A percentile compares a stretch with the other conserved stretches of the same genome.
These are phyloP conservation scores for Megathymus violae DNA, from an alignment of 1,140 invertebrate species.

Conservation along the genomic window DNA sequence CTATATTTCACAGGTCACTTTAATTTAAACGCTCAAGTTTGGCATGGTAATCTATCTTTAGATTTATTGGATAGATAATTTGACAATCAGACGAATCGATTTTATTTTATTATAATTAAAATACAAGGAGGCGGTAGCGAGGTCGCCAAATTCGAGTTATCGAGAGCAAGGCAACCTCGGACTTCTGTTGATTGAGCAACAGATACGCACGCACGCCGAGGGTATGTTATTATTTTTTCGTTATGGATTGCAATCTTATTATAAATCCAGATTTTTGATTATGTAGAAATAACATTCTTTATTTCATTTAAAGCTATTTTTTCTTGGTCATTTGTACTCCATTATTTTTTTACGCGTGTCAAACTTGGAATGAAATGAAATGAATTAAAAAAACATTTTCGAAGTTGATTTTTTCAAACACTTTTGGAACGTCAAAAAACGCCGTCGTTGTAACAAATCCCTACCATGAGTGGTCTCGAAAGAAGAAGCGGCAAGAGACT, in stretches of 20 bases:
- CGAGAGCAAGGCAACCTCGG: constrained; percentile 62
- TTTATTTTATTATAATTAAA: constrained; percentile 23
- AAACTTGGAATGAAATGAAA: too few relatives aligned
- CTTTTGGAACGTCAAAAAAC: too few relatives aligned
- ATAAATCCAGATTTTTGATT: neutral
- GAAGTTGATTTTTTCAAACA: too few relatives aligned
- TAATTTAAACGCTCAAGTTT: too few relatives aligned
- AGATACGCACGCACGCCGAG: constrained; percentile 48
- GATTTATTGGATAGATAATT: neutral
- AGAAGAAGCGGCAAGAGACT: too few relatives aligned
- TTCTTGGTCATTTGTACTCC: too few relatives aligned
- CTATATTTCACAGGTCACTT: too few relatives aligned
- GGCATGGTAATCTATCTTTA: neutral
- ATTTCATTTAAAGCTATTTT: too few relatives aligned
- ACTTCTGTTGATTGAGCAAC: constrained; percentile 60
- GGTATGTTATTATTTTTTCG: constrained; percentile 70
- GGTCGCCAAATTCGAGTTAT: constrained; percentile 73
- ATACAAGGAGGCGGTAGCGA: constrained; percentile 44
- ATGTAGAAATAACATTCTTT: neutral
- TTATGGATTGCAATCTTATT: constrained; percentile 49
- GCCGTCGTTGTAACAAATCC: too few relatives aligned
- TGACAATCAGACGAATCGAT: constrained; percentile 4
- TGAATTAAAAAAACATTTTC: too few relatives aligned
- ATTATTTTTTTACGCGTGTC: too few relatives aligned
- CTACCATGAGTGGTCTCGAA: too few relatives aligned